phyloP scores from a whole-genome alignment of 2,113 vertebrate genomes.

The Furnarius figulus region DNA sequence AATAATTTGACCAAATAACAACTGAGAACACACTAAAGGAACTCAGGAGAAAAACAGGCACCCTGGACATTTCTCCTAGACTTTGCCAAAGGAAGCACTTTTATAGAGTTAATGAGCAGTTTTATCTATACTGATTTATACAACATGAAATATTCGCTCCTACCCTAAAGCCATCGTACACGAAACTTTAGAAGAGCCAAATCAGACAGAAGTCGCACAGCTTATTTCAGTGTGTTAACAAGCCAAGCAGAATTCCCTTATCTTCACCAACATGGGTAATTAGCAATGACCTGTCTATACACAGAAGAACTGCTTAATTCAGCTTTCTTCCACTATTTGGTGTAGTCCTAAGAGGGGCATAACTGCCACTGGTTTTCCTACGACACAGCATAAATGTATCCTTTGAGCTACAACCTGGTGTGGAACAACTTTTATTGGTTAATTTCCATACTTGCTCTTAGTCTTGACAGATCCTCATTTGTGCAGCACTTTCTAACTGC shows the following conservation, averaged over 20 bases:
- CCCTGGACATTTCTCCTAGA: not conserved
- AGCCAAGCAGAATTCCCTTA: slow-evolving; percentile 26
- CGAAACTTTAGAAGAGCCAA: not conserved
- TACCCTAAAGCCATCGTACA: not conserved
- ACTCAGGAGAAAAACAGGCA: not conserved
- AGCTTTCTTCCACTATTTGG: not conserved
- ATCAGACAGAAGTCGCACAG: not conserved
- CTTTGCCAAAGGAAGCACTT: slow-evolving; percentile 20
- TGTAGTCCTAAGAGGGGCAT: not conserved
- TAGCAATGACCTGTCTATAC: slow-evolving; percentile 8
- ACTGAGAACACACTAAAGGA: not conserved
- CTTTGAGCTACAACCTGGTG: not conserved
- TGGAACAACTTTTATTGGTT: not conserved
- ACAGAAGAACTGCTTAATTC: slow-evolving; percentile 44
- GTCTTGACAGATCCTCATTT: not conserved
- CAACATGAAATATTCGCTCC: not conserved
- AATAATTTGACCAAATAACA: slow-evolving; percentile 19
- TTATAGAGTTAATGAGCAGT: slow-evolving; percentile 18
- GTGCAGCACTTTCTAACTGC: not conserved
- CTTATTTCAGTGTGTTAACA: slow-evolving; percentile 17
- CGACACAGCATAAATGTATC: not conserved
- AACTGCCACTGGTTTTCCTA: slow-evolving; percentile 2
- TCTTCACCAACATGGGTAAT: slow-evolving; percentile 4
- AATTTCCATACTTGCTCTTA: not conserved
- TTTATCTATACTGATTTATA: slow-evolving; percentile 17